Evolutionary conservation across 2,113 vertebrate genomes (phyloP), one percentile per base, ranked within the genome.

Genomic region (Sula dactylatra): DNA sequence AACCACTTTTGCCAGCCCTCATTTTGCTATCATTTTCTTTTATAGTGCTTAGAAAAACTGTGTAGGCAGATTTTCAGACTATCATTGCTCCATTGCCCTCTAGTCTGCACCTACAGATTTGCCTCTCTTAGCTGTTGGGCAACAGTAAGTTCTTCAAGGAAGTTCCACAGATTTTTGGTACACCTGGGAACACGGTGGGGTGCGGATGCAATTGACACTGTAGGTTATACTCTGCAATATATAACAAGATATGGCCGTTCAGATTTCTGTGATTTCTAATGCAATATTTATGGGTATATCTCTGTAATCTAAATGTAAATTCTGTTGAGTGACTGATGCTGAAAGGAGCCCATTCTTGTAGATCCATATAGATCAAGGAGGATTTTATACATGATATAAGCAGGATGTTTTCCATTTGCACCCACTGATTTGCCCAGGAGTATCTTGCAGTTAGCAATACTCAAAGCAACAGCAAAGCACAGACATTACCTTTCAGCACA

Each of bases 161-260:
- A 76, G 38, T 82, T 74, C n/a, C 32, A 74, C 10, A 67, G 17
- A 19, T 74, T 66, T 55, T 72, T 82, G 31, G 10, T 82, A 36
- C 17, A 52, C 6, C 11, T 69, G 16, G 4, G 13, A 83, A 14
- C 15, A 89, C 0, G 0, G 25, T 49, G 27, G 34, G 6, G 6
- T 64, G n/a, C 45, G 91, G 27, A 44, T 19, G 82, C 54, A 40
- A 2, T 22, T 74, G 50, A 42, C 47, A 13, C 20, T 32, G 16
- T 40, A 74, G 7, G 4, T 62, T 62, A 13, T 52, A 9, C 13
- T 73, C 34, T 38, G 40, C 49, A 49, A 18, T 47, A 49, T 16
- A 40, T 9, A 66, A 27, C n/a, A 74, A 74, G 25, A 62, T 19
- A 22, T 1, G 9, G 12, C 17, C 1, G 0, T 71, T 52, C n/a